Conservation (phyloP, 2,888 invertebrate genomes). For the Ochropleura plecta region DNA sequence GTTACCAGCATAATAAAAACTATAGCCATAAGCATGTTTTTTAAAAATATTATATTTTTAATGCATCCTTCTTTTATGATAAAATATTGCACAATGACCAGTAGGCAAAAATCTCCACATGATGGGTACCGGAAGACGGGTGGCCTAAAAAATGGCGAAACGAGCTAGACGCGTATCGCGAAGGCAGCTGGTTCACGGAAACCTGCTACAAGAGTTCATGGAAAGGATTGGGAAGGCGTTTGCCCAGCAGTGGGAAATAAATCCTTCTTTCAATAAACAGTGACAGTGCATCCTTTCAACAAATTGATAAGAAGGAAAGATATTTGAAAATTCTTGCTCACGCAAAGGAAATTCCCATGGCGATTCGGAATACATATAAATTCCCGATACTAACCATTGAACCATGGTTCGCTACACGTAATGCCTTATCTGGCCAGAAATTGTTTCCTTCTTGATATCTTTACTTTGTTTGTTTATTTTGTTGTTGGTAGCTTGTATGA, state of each 20-base stretch:
- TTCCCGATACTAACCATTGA: constrained; percentile 48
- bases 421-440: constrained; percentile 51
- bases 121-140: too few relatives aligned
- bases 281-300: neutral
- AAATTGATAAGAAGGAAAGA: constrained; percentile 28
- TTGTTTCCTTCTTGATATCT: constrained; percentile 33
- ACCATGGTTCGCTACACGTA: constrained; percentile 52
- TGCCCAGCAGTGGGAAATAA: neutral
- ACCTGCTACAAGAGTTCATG: too few relatives aligned
- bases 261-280: constrained; percentile 23
- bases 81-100: too few relatives aligned
- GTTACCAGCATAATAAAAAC: too few relatives aligned
- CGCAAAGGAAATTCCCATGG: constrained; percentile 38
- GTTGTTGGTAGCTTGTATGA: constrained; percentile 1
- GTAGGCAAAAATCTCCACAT: too few relatives aligned
- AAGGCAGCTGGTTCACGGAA: too few relatives aligned
- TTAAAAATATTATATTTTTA: too few relatives aligned
- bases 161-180: too few relatives aligned
- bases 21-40: too few relatives aligned
- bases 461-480: constrained; percentile 32
- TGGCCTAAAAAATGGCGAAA: too few relatives aligned
- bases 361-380: constrained; percentile 41
- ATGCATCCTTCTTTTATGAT: too few relatives aligned
- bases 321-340: constrained; percentile 35
- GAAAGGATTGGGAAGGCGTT: too few relatives aligned